Base-by-base conservation (phyloP, 1,140 invertebrate genomes). In the Dinothrombium tinctorium region DNA sequence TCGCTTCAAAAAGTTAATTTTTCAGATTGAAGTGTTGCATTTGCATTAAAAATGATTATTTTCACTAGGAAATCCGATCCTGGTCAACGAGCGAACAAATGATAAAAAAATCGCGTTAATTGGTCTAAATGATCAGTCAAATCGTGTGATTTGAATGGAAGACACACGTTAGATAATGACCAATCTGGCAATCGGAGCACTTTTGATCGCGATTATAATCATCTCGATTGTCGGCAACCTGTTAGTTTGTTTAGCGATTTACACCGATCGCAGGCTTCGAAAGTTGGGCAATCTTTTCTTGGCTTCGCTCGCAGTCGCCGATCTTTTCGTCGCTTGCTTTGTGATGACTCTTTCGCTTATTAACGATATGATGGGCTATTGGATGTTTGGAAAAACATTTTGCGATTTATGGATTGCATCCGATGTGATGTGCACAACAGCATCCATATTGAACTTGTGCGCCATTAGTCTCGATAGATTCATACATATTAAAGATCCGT, bases 401-500 rank as follows among this genome's bases (percentile, higher is more conserved):
- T 98, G 90, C 64, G 83, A 94, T 62, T 86, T 86, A 29, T 98
- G 90, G 90, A 82, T 95, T 48, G 87, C 86, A 21, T 90, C 92
- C 57, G 90, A 98, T 63, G 86, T 98, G 50, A 92, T 95, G 80
- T 95, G 89, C 61, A 92, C 56, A 49, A 96, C 90, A 32, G 87
- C 90, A 21, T 95, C 87, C 45, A 98, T 98, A 52, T 68, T 98
- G 41, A 96, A 96, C 62, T 67, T 98, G 38, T 95, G 89, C 61
- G 89, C 89, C 43, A 96, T 98, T 54, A 89, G 84, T 37, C 66
- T 98, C 51, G 92, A 98, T 62, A 51, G 69, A 28, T 98, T 95
- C 59, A 86, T 94, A 49, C 89, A 96, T 61, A 98, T 96, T 56
- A 90, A 90, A 59, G 64, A 71, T 50, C 71, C 71, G 1, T 56